phyloP scores from a whole-genome alignment of 2,888 invertebrate genomes.

The Nephrotoma guestfalica region DNA sequence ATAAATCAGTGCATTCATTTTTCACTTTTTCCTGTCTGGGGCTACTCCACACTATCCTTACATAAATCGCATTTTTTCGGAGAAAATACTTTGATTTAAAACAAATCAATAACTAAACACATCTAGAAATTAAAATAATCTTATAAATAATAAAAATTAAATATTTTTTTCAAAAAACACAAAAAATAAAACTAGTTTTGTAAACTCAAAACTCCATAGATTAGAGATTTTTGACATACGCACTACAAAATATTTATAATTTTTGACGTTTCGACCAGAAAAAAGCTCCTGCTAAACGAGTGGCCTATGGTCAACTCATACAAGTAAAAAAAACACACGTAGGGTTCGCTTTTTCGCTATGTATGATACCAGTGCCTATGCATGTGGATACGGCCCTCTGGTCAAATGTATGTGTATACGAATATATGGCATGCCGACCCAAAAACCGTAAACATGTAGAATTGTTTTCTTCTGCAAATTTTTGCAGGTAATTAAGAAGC shows the following conservation, averaged over 20 bases:
- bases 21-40: constrained; percentile 7
- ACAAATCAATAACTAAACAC: not conserved
- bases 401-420: too few relatives aligned
- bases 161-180: not conserved
- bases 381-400: too few relatives aligned
- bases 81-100: not conserved
- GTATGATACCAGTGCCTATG: too few relatives aligned
- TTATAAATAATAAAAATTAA: not conserved
- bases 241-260: not conserved
- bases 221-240: not conserved
- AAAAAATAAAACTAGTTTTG: not conserved
- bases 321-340: too few relatives aligned
- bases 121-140: not conserved
- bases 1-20: constrained; percentile 32
- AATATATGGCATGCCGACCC: too few relatives aligned
- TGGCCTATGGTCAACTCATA: too few relatives aligned
- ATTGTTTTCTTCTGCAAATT: too few relatives aligned
- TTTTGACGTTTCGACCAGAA: not conserved
- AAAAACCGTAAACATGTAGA: too few relatives aligned
- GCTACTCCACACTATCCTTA: not conserved
- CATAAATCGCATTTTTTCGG: not conserved
- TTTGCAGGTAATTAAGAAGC: too few relatives aligned
- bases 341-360: too few relatives aligned
- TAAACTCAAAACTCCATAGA: not conserved
- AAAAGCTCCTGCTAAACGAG: too few relatives aligned